Evolutionary conservation across 2,113 vertebrate species (phyloP).

Genomic region (Sigmodon hispidus): DNA sequence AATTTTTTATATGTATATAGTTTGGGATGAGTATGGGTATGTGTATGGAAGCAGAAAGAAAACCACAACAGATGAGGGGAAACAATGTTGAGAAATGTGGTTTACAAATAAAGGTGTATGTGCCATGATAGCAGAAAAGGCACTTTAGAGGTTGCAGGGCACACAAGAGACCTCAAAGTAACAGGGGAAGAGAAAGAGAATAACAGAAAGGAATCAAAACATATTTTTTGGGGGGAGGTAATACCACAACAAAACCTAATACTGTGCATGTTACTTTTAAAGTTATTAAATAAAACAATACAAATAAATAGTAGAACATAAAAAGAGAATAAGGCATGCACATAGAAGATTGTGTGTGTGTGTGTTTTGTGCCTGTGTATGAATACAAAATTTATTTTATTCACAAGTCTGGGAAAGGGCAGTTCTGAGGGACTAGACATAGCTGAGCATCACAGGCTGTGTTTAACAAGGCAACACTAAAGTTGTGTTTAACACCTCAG

Average conservation of each 20-base stretch:
- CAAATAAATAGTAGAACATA: background rate
- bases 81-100: background rate
- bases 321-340: rapidly evolving
- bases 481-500: background rate
- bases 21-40: background rate
- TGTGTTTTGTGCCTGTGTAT: too few relatives aligned
- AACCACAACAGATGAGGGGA: background rate
- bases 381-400: background rate
- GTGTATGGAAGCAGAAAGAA: background rate
- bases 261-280: background rate
- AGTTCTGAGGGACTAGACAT: background rate
- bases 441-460: background rate
- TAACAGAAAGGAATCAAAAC: background rate
- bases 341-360: too few relatives aligned
- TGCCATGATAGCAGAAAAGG: too few relatives aligned
- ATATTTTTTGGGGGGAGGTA: background rate
- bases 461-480: background rate
- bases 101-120: too few relatives aligned
- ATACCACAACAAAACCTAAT: background rate
- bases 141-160: background rate
- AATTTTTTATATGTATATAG: too few relatives aligned
- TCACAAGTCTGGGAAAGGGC: background rate
- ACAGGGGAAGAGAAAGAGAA: background rate
- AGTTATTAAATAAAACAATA: background rate
- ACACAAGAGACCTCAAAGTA: background rate